A percentile compares a stretch with the other conserved stretches of the same genome.
Evolutionary conservation across 2,888 invertebrate genomes (phyloP).

Genomic region (Cotesia congregata): DNA sequence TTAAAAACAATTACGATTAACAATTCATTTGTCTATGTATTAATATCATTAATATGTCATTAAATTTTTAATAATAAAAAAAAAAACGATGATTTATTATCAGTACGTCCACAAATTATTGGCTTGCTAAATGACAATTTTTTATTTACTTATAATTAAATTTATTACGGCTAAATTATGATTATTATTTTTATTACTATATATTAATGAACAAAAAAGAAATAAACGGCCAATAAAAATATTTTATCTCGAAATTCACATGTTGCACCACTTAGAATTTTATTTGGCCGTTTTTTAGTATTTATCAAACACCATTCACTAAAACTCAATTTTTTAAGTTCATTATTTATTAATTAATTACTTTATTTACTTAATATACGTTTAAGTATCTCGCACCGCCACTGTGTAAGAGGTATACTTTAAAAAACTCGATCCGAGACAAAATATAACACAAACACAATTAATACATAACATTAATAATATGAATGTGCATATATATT

Average conservation of each 20-base stretch:
- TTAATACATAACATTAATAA: not conserved
- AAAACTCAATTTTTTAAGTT: slow-evolving; percentile 25
- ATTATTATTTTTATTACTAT: not conserved
- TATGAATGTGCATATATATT: slow-evolving; percentile 11
- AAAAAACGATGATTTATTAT: not conserved
- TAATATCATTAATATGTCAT: not conserved
- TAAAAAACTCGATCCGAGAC: slow-evolving; percentile 20
- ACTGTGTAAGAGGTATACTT: slow-evolving; percentile 33
- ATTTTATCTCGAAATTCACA: slow-evolving; percentile 11
- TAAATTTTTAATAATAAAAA: not conserved
- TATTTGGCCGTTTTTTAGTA: slow-evolving; percentile 1
- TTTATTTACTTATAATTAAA: not conserved
- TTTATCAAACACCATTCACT: slow-evolving; percentile 14
- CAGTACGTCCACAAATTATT: not conserved
- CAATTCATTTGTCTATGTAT: not conserved
- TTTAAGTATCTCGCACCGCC: slow-evolving; percentile 42
- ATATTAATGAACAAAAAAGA: not conserved
- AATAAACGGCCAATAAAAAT: slow-evolving; percentile 17
- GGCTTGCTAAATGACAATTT: not conserved
- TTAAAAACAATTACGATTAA: not conserved
- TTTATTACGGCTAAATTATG: not conserved
- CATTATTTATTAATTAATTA: slow-evolving; percentile 36
- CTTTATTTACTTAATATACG: slow-evolving; percentile 29
- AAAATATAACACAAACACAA: slow-evolving; percentile 19
- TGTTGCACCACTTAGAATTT: not conserved